Percentiles rank a stretch among this genome's conserved stretches.
phyloP scores from a whole-genome alignment of 2,113 vertebrate genomes.

The Tamias sibiricus region DNA sequence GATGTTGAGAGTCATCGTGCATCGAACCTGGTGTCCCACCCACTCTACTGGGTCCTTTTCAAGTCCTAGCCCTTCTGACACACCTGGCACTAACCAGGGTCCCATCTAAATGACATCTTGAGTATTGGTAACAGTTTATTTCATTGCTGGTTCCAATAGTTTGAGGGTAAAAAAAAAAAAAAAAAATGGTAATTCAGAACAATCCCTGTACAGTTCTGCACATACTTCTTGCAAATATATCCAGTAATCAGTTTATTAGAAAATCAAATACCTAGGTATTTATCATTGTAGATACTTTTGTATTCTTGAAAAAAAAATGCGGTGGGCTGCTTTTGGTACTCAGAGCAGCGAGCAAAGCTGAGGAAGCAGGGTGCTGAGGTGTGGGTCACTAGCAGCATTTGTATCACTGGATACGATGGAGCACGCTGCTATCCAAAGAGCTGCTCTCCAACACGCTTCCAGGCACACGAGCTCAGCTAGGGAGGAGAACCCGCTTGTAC shows the following conservation, averaged over 20 bases:
- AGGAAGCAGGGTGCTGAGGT: background rate
- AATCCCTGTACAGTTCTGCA: fast-evolving
- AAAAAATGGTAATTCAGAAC: background rate
- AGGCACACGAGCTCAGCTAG: background rate
- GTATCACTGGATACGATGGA: fast-evolving
- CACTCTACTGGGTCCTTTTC: background rate
- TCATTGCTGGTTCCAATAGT: background rate
- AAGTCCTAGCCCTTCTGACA: background rate
- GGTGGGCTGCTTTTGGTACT: background rate
- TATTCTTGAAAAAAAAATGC: no score
- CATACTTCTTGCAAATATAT: background rate
- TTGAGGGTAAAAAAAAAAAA: background rate
- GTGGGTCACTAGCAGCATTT: background rate
- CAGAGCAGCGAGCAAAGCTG: background rate
- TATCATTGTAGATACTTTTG: background rate
- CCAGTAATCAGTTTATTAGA: background rate
- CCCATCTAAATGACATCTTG: background rate
- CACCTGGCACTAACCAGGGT: background rate
- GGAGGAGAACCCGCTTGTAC: background rate
- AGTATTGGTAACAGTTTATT: no score
- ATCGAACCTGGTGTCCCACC: fast-evolving
- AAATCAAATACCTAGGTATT: background rate
- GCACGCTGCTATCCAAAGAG: fast-evolving
- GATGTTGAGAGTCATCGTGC: fast-evolving
- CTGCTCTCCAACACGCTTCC: background rate